phyloP scores from a whole-genome alignment of 2,888 invertebrate genomes.

The Thereva unica region DNA sequence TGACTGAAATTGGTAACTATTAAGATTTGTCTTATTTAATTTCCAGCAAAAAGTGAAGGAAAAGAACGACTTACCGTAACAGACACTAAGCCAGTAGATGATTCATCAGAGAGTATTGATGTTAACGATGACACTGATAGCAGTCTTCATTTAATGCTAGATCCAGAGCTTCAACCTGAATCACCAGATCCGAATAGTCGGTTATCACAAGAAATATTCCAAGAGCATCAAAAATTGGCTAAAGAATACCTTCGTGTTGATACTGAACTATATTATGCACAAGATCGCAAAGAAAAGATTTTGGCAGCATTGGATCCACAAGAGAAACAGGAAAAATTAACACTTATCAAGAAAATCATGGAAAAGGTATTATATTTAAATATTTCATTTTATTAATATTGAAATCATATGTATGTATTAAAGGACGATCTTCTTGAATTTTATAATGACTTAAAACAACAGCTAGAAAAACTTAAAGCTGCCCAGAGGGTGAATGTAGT shows the following conservation, averaged over 20 bases:
- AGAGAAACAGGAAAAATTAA: constrained; percentile 53
- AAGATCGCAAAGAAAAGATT: constrained; percentile 77
- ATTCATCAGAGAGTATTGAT: constrained; percentile 36
- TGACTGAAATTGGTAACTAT: neutral
- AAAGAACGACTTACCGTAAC: constrained; percentile 56
- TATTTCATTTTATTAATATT: neutral
- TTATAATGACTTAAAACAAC: constrained; percentile 54
- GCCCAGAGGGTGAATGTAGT: constrained; percentile 40
- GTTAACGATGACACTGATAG: constrained; percentile 53
- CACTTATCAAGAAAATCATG: constrained; percentile 53
- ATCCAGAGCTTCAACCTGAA: constrained; percentile 80
- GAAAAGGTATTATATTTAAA: constrained; percentile 50
- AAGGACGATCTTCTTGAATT: constrained; percentile 53
- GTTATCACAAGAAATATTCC: constrained; percentile 82
- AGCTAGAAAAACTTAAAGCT: constrained; percentile 50
- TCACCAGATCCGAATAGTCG: constrained; percentile 77
- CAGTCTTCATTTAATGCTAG: constrained; percentile 73
- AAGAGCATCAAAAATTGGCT: constrained; percentile 85
- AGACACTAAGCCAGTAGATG: constrained; percentile 51
- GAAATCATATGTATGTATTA: neutral
- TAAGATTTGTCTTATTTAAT: constrained; percentile 17
- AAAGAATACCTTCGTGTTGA: constrained; percentile 88
- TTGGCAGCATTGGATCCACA: constrained; percentile 59
- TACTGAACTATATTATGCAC: constrained; percentile 80
- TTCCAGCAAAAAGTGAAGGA: constrained; percentile 57